Percentiles rank a stretch among this genome's conserved stretches.
These are phyloP conservation scores for Hylaea fasciaria DNA, from an alignment of 2,888 invertebrate genomes.

Conservation along the genomic window DNA sequence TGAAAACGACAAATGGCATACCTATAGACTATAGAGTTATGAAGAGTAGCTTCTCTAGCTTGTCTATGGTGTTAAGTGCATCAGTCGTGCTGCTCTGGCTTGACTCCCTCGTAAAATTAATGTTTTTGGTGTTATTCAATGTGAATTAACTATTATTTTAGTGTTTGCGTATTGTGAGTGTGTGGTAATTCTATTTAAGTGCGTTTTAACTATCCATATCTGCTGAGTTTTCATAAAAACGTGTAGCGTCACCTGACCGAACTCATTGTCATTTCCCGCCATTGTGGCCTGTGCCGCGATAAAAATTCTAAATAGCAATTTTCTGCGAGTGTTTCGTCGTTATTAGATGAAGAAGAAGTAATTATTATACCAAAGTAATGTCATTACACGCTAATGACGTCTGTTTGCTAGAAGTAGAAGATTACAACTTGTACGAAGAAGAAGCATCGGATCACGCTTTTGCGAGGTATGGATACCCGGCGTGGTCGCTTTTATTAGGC, in stretches of 20 bases:
- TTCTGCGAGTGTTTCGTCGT: slow-evolving; percentile 48
- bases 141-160: slow-evolving; percentile 52
- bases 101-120: slow-evolving; percentile 75
- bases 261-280: slow-evolving; percentile 86
- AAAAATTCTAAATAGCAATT: slow-evolving; percentile 58
- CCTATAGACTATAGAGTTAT: too few species aligned
- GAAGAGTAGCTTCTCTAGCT: too few species aligned
- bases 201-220: slow-evolving; percentile 50
- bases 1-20: too few species aligned
- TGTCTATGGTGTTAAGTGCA: slow-evolving; percentile 65
- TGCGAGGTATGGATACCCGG: slow-evolving; percentile 81
- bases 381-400: slow-evolving; percentile 85
- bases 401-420: slow-evolving; percentile 83
- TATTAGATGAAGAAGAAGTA: slow-evolving; percentile 67
- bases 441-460: slow-evolving; percentile 84
- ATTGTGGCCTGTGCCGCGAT: slow-evolving; percentile 76
- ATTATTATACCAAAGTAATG: slow-evolving; percentile 72
- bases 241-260: slow-evolving; percentile 84
- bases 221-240: slow-evolving; percentile 58
- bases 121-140: slow-evolving; percentile 67
- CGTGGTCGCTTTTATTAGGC: slow-evolving; percentile 65
- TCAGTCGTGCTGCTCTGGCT: slow-evolving; percentile 76
- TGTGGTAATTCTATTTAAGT: slow-evolving; percentile 51
- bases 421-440: slow-evolving; percentile 83
- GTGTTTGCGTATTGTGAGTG: slow-evolving; percentile 43